phyloP scores from a whole-genome alignment of 2,888 invertebrate genomes.

The Chironomus tentans region DNA sequence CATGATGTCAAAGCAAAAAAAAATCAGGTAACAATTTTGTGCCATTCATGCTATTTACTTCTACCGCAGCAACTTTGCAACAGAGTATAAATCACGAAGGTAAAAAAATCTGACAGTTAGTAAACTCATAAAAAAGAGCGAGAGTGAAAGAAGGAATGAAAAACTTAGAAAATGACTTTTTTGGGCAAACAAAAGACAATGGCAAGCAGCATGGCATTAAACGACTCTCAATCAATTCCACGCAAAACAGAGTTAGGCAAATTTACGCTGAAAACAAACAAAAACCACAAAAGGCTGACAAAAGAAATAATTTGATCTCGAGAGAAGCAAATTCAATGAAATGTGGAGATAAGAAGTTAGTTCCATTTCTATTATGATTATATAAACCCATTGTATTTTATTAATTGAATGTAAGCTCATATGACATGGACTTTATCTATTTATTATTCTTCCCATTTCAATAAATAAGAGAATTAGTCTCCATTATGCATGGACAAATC shows the following conservation, averaged over 20 bases:
- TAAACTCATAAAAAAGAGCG: no score
- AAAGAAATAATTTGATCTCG: no score
- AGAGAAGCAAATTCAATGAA: no score
- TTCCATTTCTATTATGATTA: no score
- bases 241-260: not conserved
- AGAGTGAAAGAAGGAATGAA: no score
- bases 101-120: not conserved
- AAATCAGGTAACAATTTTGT: not conserved
- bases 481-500: not conserved
- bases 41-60: not conserved
- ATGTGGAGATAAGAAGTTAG: no score
- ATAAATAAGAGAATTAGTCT: not conserved
- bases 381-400: no score
- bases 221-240: not conserved
- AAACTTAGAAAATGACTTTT: no score
- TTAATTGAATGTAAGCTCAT: no score
- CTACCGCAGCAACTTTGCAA: not conserved
- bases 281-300: not conserved
- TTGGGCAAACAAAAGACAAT: no score
- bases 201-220: not conserved
- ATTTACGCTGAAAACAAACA: not conserved
- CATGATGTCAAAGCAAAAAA: slow-evolving; percentile 9
- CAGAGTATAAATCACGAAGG: slow-evolving; percentile 6
- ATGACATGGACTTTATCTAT: not conserved
- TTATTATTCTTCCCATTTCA: not conserved